Evolutionary conservation across 2,888 invertebrate genomes (phyloP).

Genomic region (Julus scanicus): DNA sequence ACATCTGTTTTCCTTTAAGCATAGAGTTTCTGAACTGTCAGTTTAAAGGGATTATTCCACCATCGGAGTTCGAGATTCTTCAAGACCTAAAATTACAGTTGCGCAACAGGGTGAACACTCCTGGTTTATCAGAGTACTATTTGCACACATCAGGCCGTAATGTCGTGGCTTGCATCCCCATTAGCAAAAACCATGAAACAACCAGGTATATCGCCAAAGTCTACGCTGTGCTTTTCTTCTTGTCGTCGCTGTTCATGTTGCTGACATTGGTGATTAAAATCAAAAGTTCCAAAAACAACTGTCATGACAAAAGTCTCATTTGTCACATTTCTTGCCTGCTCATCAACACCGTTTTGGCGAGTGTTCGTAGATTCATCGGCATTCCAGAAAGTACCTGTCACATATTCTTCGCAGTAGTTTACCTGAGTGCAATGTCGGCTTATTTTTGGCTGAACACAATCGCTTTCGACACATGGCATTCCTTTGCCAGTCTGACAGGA

Average conservation of each 20-base stretch:
- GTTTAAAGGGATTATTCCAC: background rate
- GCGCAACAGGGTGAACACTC: background rate
- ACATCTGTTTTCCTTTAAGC: constrained; percentile 27
- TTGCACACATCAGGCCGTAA: background rate
- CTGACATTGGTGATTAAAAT: constrained; percentile 16
- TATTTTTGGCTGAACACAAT: constrained; percentile 95
- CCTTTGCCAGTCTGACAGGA: constrained; percentile 52
- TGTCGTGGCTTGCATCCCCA: background rate
- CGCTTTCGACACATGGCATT: constrained; percentile 89
- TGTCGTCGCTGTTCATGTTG: background rate
- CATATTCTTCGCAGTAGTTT: constrained; percentile 72
- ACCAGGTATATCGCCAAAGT: background rate
- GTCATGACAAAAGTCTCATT: background rate
- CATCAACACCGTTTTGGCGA: background rate
- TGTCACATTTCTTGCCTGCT: background rate
- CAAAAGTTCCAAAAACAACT: background rate
- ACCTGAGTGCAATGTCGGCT: constrained; percentile 87
- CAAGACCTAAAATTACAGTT: background rate
- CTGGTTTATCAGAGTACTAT: background rate
- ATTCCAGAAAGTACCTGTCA: constrained; percentile 42
- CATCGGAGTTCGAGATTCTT: background rate
- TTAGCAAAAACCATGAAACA: background rate
- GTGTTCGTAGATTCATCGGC: background rate
- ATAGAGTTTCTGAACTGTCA: background rate
- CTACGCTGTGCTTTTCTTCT: background rate